Conservation (phyloP, 2,113 vertebrate species). For the Mus musculus region DNA sequence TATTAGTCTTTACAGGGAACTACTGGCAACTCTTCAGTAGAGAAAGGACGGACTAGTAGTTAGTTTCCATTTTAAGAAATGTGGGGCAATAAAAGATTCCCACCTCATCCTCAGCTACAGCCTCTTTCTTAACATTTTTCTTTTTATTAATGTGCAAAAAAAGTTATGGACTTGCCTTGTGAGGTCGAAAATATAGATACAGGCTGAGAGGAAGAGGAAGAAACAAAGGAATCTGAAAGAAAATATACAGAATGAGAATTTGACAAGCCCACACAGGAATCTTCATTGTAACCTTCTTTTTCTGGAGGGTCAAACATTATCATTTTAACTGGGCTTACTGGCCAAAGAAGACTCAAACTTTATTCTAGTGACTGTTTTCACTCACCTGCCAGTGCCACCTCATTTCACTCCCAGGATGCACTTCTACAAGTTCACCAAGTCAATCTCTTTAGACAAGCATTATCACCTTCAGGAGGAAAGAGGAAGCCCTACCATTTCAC, state of each 20-base stretch:
- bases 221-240: constrained; percentile 98
- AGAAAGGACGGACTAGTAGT: constrained; percentile 48
- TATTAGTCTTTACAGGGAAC: background rate
- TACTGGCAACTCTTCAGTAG: constrained; percentile 35
- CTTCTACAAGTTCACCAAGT: constrained; percentile 55
- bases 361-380: constrained; percentile 63
- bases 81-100: constrained; percentile 79
- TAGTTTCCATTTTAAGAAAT: constrained; percentile 65
- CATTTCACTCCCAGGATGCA: constrained; percentile 40
- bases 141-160: constrained; percentile 86
- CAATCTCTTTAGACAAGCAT: constrained; percentile 17
- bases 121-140: constrained; percentile 87
- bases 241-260: constrained; percentile 91
- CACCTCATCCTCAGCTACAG: constrained; percentile 83
- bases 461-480: constrained; percentile 14
- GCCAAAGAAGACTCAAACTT: constrained; percentile 22
- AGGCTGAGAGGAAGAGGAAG: constrained; percentile 93
- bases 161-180: constrained; percentile 95
- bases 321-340: constrained; percentile 9
- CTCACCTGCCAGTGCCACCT: constrained; percentile 77
- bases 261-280: constrained; percentile 72
- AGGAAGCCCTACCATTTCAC: background rate
- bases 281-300: constrained; percentile 46
- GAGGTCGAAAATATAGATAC: constrained; percentile 97
- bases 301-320: background rate